Evolutionary conservation across 2,888 invertebrate genomes (phyloP), one percentile per base, ranked within the genome.

Genomic region (Macrophya annulata): DNA sequence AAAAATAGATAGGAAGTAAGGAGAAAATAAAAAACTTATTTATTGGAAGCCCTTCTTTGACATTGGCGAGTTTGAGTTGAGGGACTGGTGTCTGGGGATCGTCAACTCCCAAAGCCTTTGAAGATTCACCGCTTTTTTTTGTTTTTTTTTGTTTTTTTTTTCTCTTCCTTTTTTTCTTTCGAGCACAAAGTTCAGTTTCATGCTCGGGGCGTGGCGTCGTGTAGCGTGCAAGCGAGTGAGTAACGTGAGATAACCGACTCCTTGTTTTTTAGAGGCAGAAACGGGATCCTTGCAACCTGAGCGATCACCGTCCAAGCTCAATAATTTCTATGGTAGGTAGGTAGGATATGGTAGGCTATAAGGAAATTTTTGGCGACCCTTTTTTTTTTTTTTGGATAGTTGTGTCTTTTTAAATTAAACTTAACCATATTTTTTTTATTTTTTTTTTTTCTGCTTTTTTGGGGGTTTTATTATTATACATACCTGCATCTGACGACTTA

Each of bases 241-340:
- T 83, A 83, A 83, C 37, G 83, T 51, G 68, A 83, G 83, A 83
- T 83, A 83, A 83, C 48, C 51, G 83, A 68, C 83, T 83, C 51
- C 83, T 83, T 83, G 83, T 83, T 83, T 68, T 31, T 51, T 9
- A 9, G 59, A 59, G 25, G 43, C 21, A 37, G 74, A 71, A 65
- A 62, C 51, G 77, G 51, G 77, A 77, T 77, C 77, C n/a, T 21
- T 74, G 21, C 2, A 71, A 43, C 45, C 21, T 8, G 45, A 45
- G 21, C 25, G 45, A 74, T 9, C 65, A 31, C 8, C 45, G 72
- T 68, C 68, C 68, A 68, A 25, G 21, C 45, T 74, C 72, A 45
- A 74, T 45, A 74, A 74, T 74, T 45, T 25, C 17, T 68, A 15
- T 6, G 12, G 5, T 37, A 62, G 31, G 5, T 37, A 62, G 31